Evolutionary conservation across 2,797 vertebrate genomes (phyloP), one percentile per base, ranked within the genome.

Genomic region (Orientallactaga sibirica): DNA sequence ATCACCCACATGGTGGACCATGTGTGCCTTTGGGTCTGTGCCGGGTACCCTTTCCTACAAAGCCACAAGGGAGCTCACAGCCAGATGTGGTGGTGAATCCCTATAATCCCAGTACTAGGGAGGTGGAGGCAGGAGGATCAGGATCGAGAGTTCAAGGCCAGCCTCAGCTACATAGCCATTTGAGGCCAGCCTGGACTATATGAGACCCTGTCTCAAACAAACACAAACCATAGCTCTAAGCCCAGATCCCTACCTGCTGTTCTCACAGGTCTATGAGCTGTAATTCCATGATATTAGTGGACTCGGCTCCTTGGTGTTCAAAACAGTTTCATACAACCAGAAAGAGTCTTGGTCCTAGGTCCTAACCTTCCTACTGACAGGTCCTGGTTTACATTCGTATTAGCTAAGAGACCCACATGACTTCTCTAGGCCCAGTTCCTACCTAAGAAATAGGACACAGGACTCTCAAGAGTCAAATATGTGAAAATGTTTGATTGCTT

Each of bases 21-120:
- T 18, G 14, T 33, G 0, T 24, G 3, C 27, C 6, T 71, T 0
- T 0, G 43, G n/a, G 64, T 6, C 24, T 5, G 11, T 0, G 41
- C 41, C 52, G 29, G 11, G 15, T 20, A 15, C 67, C 52, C 41
- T 71, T 41, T 67, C 29, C 7, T 43, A 3, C 41, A 62, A 4
- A 27, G n/a, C 76, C 11, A 16, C 1, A 58, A 48, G 11, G 18
- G 0, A 67, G 73, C 71, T 83, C 7, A 27, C 58, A 48, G 43
- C 22, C 37, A 64, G 62, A 64, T 64, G 62, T 64, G 62, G 62
- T 20, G 62, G 22, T 25, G 25, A 7, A 27, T 29, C 66, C 27
- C 66, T 68, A 27, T 29, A 68, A 68, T 68, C 66, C 25, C 27
- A 29, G 25, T 24, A 25, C 27, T 29, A 25, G 27, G 25, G 27